Conservation (phyloP, 1,140 invertebrate species). For the Idris sp. region DNA sequence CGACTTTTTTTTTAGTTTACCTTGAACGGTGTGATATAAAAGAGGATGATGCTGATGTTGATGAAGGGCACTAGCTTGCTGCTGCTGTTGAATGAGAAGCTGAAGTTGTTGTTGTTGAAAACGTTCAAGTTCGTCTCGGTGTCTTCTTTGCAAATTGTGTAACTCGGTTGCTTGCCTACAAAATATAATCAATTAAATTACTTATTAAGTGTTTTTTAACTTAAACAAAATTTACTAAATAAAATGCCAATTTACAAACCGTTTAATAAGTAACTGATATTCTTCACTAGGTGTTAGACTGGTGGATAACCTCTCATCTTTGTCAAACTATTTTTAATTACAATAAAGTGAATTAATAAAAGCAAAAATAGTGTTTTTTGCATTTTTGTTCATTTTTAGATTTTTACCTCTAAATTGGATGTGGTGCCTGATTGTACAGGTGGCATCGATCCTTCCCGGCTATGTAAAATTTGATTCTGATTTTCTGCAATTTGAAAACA, state of each 20-base stretch:
- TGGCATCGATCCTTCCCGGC: conserved; percentile 74
- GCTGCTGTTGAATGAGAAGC: conserved; percentile 74
- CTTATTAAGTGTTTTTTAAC: no score
- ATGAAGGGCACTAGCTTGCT: conserved; percentile 74
- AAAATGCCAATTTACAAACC: conserved; percentile 65
- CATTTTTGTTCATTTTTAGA: no score
- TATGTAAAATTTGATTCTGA: conserved; percentile 69
- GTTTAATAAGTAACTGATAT: conserved; percentile 76
- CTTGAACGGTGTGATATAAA: conserved; percentile 75
- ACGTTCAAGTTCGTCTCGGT: conserved; percentile 74
- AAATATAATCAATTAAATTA: background rate
- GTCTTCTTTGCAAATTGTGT: conserved; percentile 74
- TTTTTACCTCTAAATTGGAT: conserved; percentile 65
- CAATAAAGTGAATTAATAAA: conserved; percentile 3
- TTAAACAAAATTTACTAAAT: no score
- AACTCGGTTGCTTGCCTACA: conserved; percentile 75
- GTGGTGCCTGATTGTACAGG: conserved; percentile 61
- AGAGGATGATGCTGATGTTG: conserved; percentile 75
- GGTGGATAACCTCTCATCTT: conserved; percentile 70
- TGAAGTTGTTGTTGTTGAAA: conserved; percentile 77
- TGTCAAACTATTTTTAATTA: conserved; percentile 64
- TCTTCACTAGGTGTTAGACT: conserved; percentile 75
- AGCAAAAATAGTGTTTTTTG: background rate
- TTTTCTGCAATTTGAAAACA: conserved; percentile 17
- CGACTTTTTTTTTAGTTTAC: no score